Evolutionary conservation across 37 sponge, comb jelly and placozoan species (phyloP).

Genomic region (Oscarella lobularis): DNA sequence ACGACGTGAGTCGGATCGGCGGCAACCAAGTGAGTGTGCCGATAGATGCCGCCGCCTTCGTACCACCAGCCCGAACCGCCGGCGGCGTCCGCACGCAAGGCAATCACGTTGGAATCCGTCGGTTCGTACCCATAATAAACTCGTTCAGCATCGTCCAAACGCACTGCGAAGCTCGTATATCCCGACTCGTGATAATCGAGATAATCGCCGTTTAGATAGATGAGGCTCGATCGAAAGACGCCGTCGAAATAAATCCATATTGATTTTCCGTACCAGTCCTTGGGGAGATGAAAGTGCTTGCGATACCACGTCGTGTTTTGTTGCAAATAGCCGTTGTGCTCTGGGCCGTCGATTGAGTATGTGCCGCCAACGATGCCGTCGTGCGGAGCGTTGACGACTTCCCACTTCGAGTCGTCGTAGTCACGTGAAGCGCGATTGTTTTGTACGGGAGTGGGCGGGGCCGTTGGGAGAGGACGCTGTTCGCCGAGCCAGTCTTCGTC

Average conservation of each 20-base stretch:
- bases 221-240: slow-evolving; percentile 17
- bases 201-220: slow-evolving; percentile 22
- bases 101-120: slow-evolving; percentile 28
- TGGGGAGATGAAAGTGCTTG: slow-evolving; percentile 36
- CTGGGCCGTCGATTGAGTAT: not conserved
- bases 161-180: slow-evolving; percentile 43
- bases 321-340: slow-evolving; percentile 19
- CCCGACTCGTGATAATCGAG: slow-evolving; percentile 30
- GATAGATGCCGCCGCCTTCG: slow-evolving; percentile 48
- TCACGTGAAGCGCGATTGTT: slow-evolving; percentile 14
- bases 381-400: slow-evolving; percentile 33
- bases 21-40: slow-evolving; percentile 22
- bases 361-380: slow-evolving; percentile 25
- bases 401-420: slow-evolving; percentile 40
- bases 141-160: slow-evolving; percentile 22
- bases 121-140: slow-evolving; percentile 22
- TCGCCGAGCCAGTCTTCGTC: slow-evolving; percentile 25
- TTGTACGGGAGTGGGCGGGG: slow-evolving; percentile 10
- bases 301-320: slow-evolving; percentile 33
- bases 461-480: slow-evolving; percentile 11
- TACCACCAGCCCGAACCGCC: slow-evolving; percentile 39
- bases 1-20: slow-evolving; percentile 16
- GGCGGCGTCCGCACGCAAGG: slow-evolving; percentile 15
- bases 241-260: slow-evolving; percentile 48
- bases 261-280: slow-evolving; percentile 30